Conservation (phyloP, 2,797 vertebrate genomes). For the Coregonus ussuriensis region DNA sequence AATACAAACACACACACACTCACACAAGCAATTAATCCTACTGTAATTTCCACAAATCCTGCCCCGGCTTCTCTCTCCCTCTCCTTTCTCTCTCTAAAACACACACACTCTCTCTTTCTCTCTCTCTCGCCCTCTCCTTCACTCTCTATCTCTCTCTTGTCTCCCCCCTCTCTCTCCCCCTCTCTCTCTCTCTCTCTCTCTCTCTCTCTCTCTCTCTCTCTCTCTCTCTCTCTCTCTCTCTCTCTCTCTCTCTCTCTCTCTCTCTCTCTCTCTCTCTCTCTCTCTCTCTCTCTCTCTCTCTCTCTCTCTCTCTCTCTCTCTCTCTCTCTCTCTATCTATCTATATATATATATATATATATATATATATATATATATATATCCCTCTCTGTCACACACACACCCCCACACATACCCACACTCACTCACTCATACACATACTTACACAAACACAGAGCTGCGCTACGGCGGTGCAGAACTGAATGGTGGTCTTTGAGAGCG, state of each 20-base stretch:
- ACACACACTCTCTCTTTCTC: slow-evolving; percentile 10
- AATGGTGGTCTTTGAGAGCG: slow-evolving; percentile 69
- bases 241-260: slow-evolving; percentile 10
- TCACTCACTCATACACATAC: slow-evolving; percentile 3
- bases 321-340: not conserved
- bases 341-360: too few relatives aligned
- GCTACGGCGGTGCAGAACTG: slow-evolving; percentile 40
- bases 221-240: slow-evolving; percentile 10
- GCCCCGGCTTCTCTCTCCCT: slow-evolving; percentile 17
- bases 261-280: slow-evolving; percentile 19
- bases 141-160: not conserved
- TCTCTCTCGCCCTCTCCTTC: slow-evolving; percentile 7
- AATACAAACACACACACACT: slow-evolving; percentile 30
- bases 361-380: too few relatives aligned
- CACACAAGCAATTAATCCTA: slow-evolving; percentile 53
- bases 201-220: slow-evolving; percentile 11
- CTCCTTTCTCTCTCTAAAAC: slow-evolving; percentile 20
- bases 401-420: slow-evolving; percentile 11
- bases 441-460: slow-evolving; percentile 21
- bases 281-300: slow-evolving; percentile 4
- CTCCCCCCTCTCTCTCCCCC: too few relatives aligned
- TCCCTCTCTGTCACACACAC: not conserved
- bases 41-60: slow-evolving; percentile 61
- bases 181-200: slow-evolving; percentile 11
- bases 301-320: slow-evolving; percentile 1